Evolutionary conservation across 1,140 invertebrate genomes (phyloP).

Genomic region (Psilanteris sp.): DNA sequence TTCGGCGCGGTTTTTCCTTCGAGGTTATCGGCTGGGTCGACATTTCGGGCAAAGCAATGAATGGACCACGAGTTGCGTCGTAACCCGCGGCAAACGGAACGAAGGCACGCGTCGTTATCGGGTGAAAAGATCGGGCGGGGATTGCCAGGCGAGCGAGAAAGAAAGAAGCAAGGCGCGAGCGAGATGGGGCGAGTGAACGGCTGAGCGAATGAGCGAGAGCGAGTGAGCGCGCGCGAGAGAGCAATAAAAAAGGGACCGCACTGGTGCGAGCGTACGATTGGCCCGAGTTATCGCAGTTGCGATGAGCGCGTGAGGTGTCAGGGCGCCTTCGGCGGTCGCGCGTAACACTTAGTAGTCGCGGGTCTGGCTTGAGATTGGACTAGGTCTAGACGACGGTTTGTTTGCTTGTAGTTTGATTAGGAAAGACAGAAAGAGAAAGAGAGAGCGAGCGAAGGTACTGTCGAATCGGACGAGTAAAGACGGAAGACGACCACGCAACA

Average conservation of each 20-base stretch:
- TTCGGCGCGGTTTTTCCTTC: too few relatives aligned
- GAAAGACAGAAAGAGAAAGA: constrained; percentile 9
- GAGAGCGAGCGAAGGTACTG: constrained; percentile 36
- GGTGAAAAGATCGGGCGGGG: too few relatives aligned
- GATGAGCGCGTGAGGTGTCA: constrained; percentile 15
- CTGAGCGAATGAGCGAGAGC: too few relatives aligned
- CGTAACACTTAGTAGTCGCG: constrained; percentile 4
- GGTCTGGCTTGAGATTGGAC: not conserved
- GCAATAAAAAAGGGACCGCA: constrained; percentile 47
- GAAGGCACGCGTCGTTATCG: too few relatives aligned
- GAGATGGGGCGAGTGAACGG: constrained; percentile 13
- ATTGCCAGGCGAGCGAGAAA: not conserved
- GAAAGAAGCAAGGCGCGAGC: not conserved
- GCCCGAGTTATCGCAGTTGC: constrained; percentile 15
- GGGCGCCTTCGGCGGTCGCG: constrained; percentile 9
- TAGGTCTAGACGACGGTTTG: constrained; percentile 38
- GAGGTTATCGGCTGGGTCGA: too few relatives aligned
- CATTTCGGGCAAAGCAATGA: too few relatives aligned
- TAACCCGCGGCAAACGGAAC: too few relatives aligned
- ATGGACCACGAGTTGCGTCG: too few relatives aligned
- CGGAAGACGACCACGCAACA: constrained; percentile 61
- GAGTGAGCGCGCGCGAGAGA: too few relatives aligned
- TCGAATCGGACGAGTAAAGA: not conserved
- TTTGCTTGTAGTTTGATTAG: constrained; percentile 61
- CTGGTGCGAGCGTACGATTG: constrained; percentile 51